Base-by-base conservation (phyloP, 2,888 invertebrate genomes). In the Zaprionus obscuricornis region DNA sequence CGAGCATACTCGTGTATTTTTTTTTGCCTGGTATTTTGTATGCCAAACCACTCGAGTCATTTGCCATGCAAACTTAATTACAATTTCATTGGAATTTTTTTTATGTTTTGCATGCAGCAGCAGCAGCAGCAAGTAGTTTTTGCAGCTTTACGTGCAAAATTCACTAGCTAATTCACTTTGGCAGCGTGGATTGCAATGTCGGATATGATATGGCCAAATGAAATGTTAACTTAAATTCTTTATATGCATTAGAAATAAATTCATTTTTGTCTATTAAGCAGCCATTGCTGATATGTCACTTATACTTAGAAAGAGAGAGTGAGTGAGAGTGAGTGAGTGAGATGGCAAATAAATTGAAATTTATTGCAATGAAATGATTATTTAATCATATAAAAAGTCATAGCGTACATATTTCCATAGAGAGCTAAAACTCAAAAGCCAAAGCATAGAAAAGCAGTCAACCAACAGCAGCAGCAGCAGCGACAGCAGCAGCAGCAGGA, bases 341-440 rank as follows among this genome's bases (percentile, higher is more conserved):
- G n/a, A n/a, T n/a, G n/a, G n/a, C n/a, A n/a, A n/a, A 51, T 64
- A 73, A 78, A 82, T 78, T 82, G 78, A 73, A 73, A 79, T 82
- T 75, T 79, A 82, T 82, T 78, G 82, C 82, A 73, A 67, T 56
- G 71, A 75, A 82, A 82, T 82, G 73, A 79, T 78, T 82, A 75
- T 82, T 79, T 79, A 82, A 79, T 79, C 73, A 75, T 62, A n/a
- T n/a, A n/a, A 79, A 78, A 62, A 47, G 59, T 46, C 55, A 46
- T 6, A 20, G 36, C 6, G 29, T 22, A 36, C 36, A 37, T 20
- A 17, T 11, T 24, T 42, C 34, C 43, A 34, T 33, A 51, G 24
- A 39, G 10, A 16, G 11, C 43, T n/a, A n/a, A n/a, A n/a, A n/a
- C n/a, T n/a, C n/a, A n/a, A n/a, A n/a, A n/a, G n/a, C n/a, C n/a